These are phyloP conservation scores for Willowsia nigromaculata DNA, from an alignment of 2,888 invertebrate genomes.

Conservation along the genomic window DNA sequence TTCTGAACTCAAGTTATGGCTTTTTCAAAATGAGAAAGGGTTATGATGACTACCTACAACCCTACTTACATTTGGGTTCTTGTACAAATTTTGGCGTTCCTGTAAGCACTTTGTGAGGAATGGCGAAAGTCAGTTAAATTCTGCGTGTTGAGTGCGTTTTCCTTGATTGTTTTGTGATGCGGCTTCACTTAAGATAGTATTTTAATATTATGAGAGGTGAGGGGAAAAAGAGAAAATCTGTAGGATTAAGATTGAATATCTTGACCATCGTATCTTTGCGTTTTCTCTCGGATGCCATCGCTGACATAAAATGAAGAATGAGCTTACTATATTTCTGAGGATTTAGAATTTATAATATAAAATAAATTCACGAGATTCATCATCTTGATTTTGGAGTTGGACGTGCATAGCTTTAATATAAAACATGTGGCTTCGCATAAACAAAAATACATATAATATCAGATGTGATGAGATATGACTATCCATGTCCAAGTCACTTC, in stretches of 20 bases:
- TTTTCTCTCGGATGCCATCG: neutral
- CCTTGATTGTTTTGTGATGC: neutral
- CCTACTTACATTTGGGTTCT: too few species aligned
- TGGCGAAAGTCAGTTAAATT: too few species aligned
- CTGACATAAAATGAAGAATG: constrained; percentile 26
- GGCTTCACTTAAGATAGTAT: neutral
- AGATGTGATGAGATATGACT: too few species aligned
- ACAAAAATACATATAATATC: too few species aligned
- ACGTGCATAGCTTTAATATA: too few species aligned
- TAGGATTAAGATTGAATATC: constrained; percentile 35
- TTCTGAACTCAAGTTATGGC: neutral
- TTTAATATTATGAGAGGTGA: neutral
- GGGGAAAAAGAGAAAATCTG: neutral
- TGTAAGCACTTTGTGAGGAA: too few species aligned
- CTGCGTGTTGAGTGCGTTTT: too few species aligned
- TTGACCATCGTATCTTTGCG: constrained; percentile 38
- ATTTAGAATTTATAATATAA: neutral
- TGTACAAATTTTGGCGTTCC: too few species aligned
- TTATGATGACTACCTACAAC: neutral
- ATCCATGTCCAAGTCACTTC: too few species aligned
- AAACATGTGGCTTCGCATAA: too few species aligned
- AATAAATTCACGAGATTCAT: too few species aligned
- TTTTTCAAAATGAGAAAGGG: neutral
- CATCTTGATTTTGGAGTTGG: too few species aligned
- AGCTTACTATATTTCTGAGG: neutral